phyloP scores from a whole-genome alignment of 2,888 invertebrate species.

The Scaptodrosophila latifasciaeformis region DNA sequence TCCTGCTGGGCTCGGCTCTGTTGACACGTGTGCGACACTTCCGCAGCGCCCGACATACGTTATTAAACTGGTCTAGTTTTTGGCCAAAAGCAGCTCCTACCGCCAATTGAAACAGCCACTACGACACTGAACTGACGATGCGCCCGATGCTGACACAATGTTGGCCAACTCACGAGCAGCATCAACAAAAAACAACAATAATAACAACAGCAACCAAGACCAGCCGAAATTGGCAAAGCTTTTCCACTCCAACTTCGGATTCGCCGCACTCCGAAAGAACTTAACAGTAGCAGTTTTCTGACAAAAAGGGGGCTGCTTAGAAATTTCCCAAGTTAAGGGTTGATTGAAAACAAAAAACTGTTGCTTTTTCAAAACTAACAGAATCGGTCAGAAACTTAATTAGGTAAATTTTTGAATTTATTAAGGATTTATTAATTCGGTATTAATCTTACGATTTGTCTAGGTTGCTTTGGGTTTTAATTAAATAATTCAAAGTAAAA shows the following conservation, averaged over 20 bases:
- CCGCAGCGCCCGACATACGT: constrained; percentile 42
- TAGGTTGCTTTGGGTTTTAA: no score
- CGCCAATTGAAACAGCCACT: constrained; percentile 29
- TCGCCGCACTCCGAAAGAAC: constrained; percentile 33
- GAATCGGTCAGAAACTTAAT: no score
- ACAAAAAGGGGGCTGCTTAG: no score
- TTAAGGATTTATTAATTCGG: no score
- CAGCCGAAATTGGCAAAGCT: neutral
- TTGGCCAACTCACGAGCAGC: no score
- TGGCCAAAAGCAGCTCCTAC: constrained; percentile 19
- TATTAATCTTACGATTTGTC: no score
- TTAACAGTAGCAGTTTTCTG: neutral
- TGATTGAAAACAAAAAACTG: neutral
- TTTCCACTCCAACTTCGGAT: constrained; percentile 1
- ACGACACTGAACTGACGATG: constrained; percentile 5
- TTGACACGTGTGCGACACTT: constrained; percentile 36
- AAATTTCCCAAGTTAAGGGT: neutral
- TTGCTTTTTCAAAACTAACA: no score
- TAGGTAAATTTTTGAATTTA: no score
- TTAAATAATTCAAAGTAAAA: no score
- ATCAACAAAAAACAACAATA: no score
- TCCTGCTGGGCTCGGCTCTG: constrained; percentile 1
- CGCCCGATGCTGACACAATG: neutral
- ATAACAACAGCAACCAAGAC: constrained; percentile 2
- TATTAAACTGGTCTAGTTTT: constrained; percentile 35